Conservation (phyloP, 2,888 invertebrate species). For the Neocrepidodera transversa region DNA sequence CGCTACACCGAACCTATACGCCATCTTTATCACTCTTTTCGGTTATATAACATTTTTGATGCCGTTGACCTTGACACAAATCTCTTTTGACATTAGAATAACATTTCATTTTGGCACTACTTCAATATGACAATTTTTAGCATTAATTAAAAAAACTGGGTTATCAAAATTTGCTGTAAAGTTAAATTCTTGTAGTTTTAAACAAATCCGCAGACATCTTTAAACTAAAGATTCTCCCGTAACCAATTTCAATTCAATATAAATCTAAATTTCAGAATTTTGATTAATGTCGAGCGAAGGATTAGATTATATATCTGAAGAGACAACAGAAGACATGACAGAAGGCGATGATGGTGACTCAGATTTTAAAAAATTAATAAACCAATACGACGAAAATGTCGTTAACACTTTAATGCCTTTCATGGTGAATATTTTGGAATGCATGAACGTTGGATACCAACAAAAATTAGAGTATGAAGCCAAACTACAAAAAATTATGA, state of each 20-base stretch:
- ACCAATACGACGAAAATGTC: slow-evolving; percentile 1
- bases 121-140: background rate
- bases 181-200: background rate
- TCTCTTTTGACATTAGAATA: no score
- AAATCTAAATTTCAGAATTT: no score
- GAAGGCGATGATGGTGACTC: background rate
- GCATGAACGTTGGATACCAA: slow-evolving; percentile 5
- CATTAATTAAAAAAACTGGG: background rate
- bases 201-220: no score
- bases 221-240: no score
- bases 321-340: background rate
- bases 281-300: background rate
- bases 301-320: background rate
- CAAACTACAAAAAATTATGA: background rate
- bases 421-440: slow-evolving; percentile 9
- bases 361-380: slow-evolving; percentile 2
- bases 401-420: slow-evolving; percentile 7
- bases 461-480: slow-evolving; percentile 4
- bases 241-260: no score
- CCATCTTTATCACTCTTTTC: no score
- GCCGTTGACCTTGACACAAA: no score
- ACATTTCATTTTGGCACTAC: no score
- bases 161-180: background rate
- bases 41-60: no score
- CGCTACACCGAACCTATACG: no score